phyloP scores from a whole-genome alignment of 2,888 invertebrate genomes.

The Ichneumoninae sp. region DNA sequence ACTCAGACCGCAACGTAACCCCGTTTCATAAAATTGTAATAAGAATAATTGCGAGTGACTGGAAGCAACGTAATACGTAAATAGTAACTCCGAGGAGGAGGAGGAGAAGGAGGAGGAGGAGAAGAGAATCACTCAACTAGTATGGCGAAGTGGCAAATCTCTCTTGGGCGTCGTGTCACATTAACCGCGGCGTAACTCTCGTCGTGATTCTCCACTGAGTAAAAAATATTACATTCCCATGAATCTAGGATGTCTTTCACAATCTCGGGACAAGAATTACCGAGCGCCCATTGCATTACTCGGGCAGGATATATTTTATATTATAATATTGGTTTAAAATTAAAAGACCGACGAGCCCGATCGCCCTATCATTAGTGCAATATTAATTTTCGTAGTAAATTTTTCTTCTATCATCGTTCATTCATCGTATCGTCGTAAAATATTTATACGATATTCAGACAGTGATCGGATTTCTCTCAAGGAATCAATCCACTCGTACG shows the following conservation, averaged over 20 bases:
- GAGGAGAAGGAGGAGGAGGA: neutral
- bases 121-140: conserved; percentile 11
- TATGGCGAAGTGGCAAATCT: conserved; percentile 47
- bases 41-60: conserved; percentile 48
- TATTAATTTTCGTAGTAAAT: neutral
- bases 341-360: conserved; percentile 6
- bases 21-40: conserved; percentile 56
- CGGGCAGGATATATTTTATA: conserved; percentile 10
- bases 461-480: neutral
- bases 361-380: neutral
- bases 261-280: conserved; percentile 50
- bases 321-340: conserved; percentile 2
- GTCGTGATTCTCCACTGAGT: conserved; percentile 41
- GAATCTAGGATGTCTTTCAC: conserved; percentile 53
- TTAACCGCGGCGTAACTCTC: conserved; percentile 34
- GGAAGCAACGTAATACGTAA: conserved; percentile 25
- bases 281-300: neutral
- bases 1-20: conserved; percentile 49
- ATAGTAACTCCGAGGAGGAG: conserved; percentile 15
- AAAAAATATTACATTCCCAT: conserved; percentile 46
- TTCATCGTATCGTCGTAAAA: neutral
- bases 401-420: neutral
- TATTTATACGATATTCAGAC: neutral
- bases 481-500: neutral
- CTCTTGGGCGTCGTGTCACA: conserved; percentile 23